A percentile compares a stretch with the other conserved stretches of the same genome.
phyloP scores from a whole-genome alignment of 37 sponge, comb jelly and placozoan genomes.

The Agelas oroides region DNA sequence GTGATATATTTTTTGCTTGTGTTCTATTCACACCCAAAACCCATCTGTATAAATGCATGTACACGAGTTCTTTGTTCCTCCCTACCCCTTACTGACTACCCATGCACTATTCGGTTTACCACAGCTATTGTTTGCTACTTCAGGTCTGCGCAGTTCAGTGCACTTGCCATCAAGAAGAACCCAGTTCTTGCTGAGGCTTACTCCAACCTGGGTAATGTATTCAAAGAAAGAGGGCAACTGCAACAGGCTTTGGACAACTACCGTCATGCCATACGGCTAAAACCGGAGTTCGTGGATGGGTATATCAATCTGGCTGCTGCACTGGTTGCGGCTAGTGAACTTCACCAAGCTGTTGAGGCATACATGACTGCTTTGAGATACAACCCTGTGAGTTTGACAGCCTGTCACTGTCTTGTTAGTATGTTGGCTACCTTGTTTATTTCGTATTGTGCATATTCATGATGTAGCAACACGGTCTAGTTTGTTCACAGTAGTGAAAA shows the following conservation, averaged over 20 bases:
- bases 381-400: conserved; percentile 95
- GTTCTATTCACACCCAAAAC: too few species aligned
- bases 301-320: conserved; percentile 99
- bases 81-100: too few species aligned
- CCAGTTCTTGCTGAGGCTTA: conserved; percentile 97
- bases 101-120: too few species aligned
- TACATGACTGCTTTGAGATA: conserved; percentile 94
- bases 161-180: conserved; percentile 96
- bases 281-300: conserved; percentile 99
- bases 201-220: conserved; percentile 99
- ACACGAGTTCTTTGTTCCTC: too few species aligned
- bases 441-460: too few species aligned
- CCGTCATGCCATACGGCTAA: conserved; percentile 91
- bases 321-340: conserved; percentile 92
- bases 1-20: too few species aligned
- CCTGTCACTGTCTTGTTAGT: neutral
- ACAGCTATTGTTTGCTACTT: too few species aligned
- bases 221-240: conserved; percentile 95
- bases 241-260: conserved; percentile 94
- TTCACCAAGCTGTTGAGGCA: conserved; percentile 94
- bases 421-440: neutral
- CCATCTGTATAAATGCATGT: too few species aligned
- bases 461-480: too few species aligned
- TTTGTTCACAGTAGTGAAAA: too few species aligned
- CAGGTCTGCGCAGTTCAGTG: conserved; percentile 97